Base-by-base conservation (phyloP, 1,140 invertebrate species). In the Dinoponera quadriceps region DNA sequence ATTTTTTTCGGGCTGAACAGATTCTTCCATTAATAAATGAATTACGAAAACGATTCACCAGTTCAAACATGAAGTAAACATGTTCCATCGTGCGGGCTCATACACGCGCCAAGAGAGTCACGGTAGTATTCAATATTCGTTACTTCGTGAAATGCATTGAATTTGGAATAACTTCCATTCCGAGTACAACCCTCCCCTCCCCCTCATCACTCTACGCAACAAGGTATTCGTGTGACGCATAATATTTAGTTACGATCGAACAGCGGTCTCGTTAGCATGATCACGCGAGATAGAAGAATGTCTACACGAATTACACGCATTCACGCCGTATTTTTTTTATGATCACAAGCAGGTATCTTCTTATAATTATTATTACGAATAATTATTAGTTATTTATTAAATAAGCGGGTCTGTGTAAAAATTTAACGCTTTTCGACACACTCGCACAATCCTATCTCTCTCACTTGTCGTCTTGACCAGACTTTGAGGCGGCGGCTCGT, bases 331-430 rank as follows among this genome's bases (percentile, higher is more conserved):
- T 86, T 85, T 83, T 75, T 84, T 80, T 80, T 85, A 83, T 85
- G 81, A 91, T 89, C 88, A 89, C 86, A 89, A 88, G 86, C 88
- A 89, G 82, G 65, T 89, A 86, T 80, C 80, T 89, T 88, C 78
- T 85, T 90, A 88, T 85, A 85, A 89, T 90, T 83, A 86, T 89
- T 54, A 83, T 90, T 89, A 91, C 55, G 78, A 81, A 84, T 88
- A 90, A 89, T 86, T 90, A 88, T 89, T 85, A 86, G 57, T 84
- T 90, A 82, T 85, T 91, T 84, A 72, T 90, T 91, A 91, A 89
- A 91, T 91, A 91, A 91, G 90, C 89, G 88, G 86, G 90, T 91
- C 80, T 87, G 89, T 91, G 89, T 91, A 91, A 91, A 89, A 91
- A 91, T 91, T 91, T 89, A 90, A 80, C 68, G 74, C 77, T 85